Evolutionary conservation across 2,888 invertebrate species (phyloP), one percentile per base, ranked within the genome.

Genomic region (Clistopyga incitator): DNA sequence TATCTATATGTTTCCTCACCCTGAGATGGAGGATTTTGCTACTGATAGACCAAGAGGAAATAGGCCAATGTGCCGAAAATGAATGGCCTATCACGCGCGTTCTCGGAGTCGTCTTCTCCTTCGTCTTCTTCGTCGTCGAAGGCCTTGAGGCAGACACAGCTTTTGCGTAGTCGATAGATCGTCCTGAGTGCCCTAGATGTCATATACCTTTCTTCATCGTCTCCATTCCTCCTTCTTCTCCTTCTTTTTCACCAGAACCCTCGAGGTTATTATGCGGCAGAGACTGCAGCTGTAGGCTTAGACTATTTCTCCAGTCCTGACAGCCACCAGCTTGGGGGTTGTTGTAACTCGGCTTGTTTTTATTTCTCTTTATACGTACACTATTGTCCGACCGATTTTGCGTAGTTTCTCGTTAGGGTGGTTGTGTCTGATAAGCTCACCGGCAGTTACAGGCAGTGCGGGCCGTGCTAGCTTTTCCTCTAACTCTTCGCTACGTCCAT

Each of bases 181-280:
- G 88, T 88, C 85, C 85, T 88, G 89, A 89, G 89, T 89, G 88
- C 88, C 88, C 89, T 89, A 90, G 90, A 90, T 88, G 90, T 90
- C 89, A 86, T 89, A 87, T 38, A 34, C 86, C 87, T 81, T 85
- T 78, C 84, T 81, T 85, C 64, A 80, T 81, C 74, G 67, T 84
- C 84, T 82, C 70, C 77, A 72, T 81, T 10, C 61, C 75, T 67
- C 64, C 79, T 45, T 34, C 52, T 84, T 50, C 54, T 38, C 56
- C 71, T 67, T 25, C 79, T 70, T 74, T 59, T 67, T 68, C 70
- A 70, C 74, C 64, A 68, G 77, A 78, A 76, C 81, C 84, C 81
- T 79, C 81, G 81, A 78, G 83, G 83, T 81, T 84, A 84, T 84
- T 84, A 84, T 84, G 84, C 84, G 84, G 84, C 81, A 81, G 75